These are phyloP conservation scores for Synergus laeviventris DNA, from an alignment of 2,888 invertebrate species.

Conservation along the genomic window DNA sequence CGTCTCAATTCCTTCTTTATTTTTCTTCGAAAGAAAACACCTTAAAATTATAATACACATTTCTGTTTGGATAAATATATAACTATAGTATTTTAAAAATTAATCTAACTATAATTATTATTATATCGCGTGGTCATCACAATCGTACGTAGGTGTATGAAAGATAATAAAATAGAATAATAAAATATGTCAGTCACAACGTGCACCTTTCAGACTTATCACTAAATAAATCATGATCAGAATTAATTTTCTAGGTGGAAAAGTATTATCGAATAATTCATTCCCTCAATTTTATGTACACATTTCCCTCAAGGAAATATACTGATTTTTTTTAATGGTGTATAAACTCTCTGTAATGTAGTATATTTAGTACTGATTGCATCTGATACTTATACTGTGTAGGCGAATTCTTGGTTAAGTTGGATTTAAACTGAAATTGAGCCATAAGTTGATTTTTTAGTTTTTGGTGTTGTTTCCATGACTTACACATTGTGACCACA, in stretches of 20 bases:
- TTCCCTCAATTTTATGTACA: conserved; percentile 11
- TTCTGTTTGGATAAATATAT: conserved; percentile 19
- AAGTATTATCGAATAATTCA: conserved; percentile 21
- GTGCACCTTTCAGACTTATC: conserved; percentile 31
- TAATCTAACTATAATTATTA: conserved; percentile 2
- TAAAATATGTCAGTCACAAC: conserved; percentile 8
- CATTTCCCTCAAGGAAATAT: background rate
- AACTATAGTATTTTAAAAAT: conserved; percentile 13
- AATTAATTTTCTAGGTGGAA: conserved; percentile 1
- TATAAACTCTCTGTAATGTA: background rate
- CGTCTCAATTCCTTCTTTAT: background rate
- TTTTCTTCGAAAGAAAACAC: background rate
- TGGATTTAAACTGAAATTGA: background rate
- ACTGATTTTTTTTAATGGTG: background rate
- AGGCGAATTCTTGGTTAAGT: background rate
- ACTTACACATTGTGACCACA: conserved; percentile 84
- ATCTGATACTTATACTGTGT: background rate
- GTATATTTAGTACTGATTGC: background rate
- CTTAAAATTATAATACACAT: conserved; percentile 29
- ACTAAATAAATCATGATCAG: conserved; percentile 3
- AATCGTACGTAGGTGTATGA: conserved; percentile 5
- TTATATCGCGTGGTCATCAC: conserved; percentile 23
- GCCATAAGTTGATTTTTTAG: background rate
- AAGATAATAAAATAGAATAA: conserved; percentile 37
- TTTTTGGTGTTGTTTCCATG: conserved; percentile 66